These are phyloP conservation scores for Cinclus cinclus DNA, from an alignment of 2,113 vertebrate species.

Conservation along the genomic window DNA sequence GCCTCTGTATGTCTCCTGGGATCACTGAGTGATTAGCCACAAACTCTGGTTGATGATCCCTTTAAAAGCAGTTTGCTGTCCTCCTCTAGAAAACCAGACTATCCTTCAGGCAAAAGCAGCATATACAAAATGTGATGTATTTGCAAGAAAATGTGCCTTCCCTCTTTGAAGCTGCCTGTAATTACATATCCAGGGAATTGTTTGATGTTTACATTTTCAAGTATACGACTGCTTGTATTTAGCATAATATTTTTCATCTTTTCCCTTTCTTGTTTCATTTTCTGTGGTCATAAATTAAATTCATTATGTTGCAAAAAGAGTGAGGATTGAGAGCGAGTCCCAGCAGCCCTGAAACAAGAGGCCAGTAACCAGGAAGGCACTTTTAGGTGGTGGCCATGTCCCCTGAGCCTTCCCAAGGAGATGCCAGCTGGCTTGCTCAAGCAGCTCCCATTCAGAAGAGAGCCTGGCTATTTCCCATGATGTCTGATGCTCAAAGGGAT, in stretches of 20 bases:
- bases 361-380: background rate
- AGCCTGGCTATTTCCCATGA: background rate
- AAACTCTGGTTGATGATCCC: slow-evolving; percentile 15
- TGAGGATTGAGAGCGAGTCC: background rate
- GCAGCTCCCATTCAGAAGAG: background rate
- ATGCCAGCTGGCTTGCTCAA: background rate
- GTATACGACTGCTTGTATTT: background rate
- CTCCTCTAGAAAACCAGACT: slow-evolving; percentile 3
- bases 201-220: slow-evolving; percentile 59
- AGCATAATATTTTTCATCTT: slow-evolving; percentile 51
- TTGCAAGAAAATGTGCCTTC: slow-evolving; percentile 33
- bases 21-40: background rate
- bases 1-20: background rate
- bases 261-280: slow-evolving; percentile 17
- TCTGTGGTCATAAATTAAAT: slow-evolving; percentile 32
- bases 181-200: slow-evolving; percentile 59
- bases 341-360: background rate
- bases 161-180: slow-evolving; percentile 60
- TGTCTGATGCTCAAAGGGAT: background rate
- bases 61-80: slow-evolving; percentile 17
- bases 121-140: background rate
- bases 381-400: background rate
- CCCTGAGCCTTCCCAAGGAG: background rate
- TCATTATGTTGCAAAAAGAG: background rate
- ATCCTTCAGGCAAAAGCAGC: slow-evolving; percentile 34